These are phyloP conservation scores for Wiebesia pumilae DNA, from an alignment of 1,140 invertebrate species.

Conservation along the genomic window DNA sequence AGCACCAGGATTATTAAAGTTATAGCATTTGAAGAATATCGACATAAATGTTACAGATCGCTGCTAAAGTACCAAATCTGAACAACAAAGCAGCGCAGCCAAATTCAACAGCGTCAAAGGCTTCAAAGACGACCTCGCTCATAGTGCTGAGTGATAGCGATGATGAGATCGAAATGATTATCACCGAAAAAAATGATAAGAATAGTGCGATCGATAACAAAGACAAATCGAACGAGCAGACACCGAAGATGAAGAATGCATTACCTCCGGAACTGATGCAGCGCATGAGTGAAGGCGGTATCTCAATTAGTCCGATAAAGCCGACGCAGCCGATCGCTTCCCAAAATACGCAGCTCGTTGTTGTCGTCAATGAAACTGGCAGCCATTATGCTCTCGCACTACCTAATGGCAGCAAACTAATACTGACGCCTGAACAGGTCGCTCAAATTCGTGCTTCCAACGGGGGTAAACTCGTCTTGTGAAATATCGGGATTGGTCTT, in stretches of 20 bases:
- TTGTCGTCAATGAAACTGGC: conserved; percentile 73
- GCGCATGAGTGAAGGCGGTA: conserved; percentile 69
- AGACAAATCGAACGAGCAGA: background rate
- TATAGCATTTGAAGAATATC: background rate
- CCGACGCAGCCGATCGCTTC: conserved; percentile 42
- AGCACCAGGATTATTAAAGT: no score
- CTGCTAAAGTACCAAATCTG: background rate
- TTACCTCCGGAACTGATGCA: conserved; percentile 67
- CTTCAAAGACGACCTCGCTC: conserved; percentile 65
- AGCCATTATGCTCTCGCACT: conserved; percentile 71
- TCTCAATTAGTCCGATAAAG: conserved; percentile 71
- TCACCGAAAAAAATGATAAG: conserved; percentile 59
- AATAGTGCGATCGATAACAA: background rate
- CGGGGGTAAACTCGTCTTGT: conserved; percentile 69
- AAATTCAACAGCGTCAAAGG: background rate
- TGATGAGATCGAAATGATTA: conserved; percentile 73
- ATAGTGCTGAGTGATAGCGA: conserved; percentile 72
- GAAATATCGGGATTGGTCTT: conserved; percentile 43
- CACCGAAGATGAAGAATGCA: conserved; percentile 42
- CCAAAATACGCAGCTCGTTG: conserved; percentile 65
- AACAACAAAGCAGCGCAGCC: background rate
- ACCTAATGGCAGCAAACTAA: conserved; percentile 71
- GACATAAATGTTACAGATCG: background rate
- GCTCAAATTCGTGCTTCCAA: conserved; percentile 72
- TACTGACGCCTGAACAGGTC: conserved; percentile 71